These are phyloP conservation scores for Drosophila nebulosa DNA, from an alignment of 1,140 invertebrate genomes.

Conservation along the genomic window DNA sequence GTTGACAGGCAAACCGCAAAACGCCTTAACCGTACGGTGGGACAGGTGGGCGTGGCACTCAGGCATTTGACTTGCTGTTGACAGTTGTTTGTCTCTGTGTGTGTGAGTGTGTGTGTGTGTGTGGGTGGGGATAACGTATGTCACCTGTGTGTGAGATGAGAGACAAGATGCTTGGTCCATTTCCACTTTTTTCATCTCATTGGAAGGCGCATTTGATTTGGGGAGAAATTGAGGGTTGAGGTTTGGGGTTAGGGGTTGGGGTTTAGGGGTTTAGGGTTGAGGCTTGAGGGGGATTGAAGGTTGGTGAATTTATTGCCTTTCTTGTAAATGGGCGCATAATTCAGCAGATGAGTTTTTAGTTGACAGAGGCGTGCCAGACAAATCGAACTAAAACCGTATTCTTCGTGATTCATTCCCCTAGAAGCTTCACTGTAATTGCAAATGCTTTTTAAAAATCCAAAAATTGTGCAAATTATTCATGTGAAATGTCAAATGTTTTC, in stretches of 20 bases:
- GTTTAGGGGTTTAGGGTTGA: neutral
- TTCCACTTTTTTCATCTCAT: neutral
- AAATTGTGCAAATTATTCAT: constrained; percentile 16
- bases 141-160: constrained; percentile 36
- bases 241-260: neutral
- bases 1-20: constrained; percentile 42
- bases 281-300: neutral
- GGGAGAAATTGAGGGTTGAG: neutral
- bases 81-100: constrained; percentile 42
- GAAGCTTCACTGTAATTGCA: neutral
- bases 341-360: constrained; percentile 57
- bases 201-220: neutral
- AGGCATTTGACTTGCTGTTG: constrained; percentile 59
- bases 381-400: too few relatives aligned
- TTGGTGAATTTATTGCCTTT: constrained; percentile 54
- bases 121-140: constrained; percentile 8
- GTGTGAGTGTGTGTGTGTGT: constrained; percentile 15
- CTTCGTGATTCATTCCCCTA: too few relatives aligned
- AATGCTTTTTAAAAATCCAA: neutral
- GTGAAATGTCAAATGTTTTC: constrained; percentile 43
- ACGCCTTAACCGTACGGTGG: constrained; percentile 20
- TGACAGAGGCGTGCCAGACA: constrained; percentile 27
- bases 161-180: neutral
- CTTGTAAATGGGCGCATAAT: constrained; percentile 47
- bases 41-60: constrained; percentile 38